Conservation (phyloP, 1,140 invertebrate genomes). For the Elymnias hypermnestra region DNA sequence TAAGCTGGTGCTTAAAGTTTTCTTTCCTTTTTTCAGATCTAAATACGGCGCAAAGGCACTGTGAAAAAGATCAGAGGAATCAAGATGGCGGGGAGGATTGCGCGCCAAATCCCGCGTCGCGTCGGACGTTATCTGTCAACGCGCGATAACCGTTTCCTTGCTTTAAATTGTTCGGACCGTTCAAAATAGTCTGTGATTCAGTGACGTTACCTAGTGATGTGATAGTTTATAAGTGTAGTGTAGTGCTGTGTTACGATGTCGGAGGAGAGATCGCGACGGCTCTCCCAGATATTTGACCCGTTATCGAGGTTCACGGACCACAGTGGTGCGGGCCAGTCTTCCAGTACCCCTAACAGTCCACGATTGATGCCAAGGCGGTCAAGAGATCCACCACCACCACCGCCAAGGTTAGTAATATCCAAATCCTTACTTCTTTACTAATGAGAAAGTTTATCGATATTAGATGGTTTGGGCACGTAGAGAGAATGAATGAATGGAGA, state of each 20-base stretch:
- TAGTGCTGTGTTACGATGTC: slow-evolving; percentile 71
- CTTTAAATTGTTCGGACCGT: slow-evolving; percentile 43
- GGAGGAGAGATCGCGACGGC: slow-evolving; percentile 79
- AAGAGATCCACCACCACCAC: slow-evolving; percentile 75
- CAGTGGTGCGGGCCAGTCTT: slow-evolving; percentile 72
- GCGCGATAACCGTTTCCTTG: slow-evolving; percentile 33
- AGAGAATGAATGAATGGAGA: too few relatives aligned
- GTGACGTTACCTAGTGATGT: slow-evolving; percentile 52
- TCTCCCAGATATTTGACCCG: slow-evolving; percentile 88
- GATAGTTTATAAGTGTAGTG: slow-evolving; percentile 46
- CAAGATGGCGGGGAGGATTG: slow-evolving; percentile 53
- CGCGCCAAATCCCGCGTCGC: slow-evolving; percentile 48
- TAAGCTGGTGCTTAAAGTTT: too few relatives aligned
- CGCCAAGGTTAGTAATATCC: slow-evolving; percentile 55
- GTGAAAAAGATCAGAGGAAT: slow-evolving; percentile 51
- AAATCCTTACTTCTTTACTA: too few relatives aligned
- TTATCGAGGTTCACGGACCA: slow-evolving; percentile 81
- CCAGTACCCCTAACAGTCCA: slow-evolving; percentile 82
- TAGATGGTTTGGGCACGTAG: too few relatives aligned
- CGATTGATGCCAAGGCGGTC: slow-evolving; percentile 79
- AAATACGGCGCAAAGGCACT: slow-evolving; percentile 57
- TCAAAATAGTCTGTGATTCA: slow-evolving; percentile 56
- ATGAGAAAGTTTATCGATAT: too few relatives aligned
- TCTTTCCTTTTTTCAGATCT: slow-evolving; percentile 68
- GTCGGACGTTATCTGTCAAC: slow-evolving; percentile 41